phyloP scores from a whole-genome alignment of 2,888 invertebrate species.

The Dasysyrphus albostriatus region DNA sequence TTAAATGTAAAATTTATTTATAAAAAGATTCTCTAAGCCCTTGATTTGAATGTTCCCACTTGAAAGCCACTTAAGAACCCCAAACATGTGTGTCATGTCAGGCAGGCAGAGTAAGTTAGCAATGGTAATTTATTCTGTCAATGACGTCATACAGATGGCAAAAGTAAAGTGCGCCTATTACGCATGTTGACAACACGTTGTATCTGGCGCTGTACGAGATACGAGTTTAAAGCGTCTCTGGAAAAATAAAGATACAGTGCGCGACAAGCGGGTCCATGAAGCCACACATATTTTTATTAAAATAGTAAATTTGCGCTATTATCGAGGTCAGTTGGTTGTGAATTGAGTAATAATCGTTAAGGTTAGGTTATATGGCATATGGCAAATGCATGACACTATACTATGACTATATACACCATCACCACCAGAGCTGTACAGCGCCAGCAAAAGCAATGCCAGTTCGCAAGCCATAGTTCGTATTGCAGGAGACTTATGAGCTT shows the following conservation, averaged over 20 bases:
- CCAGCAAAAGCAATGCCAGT: conserved; percentile 33
- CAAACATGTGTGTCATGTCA: conserved; percentile 52
- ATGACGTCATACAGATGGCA: conserved; percentile 68
- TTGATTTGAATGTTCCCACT: conserved; percentile 40
- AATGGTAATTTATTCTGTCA: conserved; percentile 37
- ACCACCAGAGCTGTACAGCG: conserved; percentile 6
- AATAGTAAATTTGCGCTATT: conserved; percentile 75
- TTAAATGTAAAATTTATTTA: not conserved
- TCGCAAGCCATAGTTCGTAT: conserved; percentile 35
- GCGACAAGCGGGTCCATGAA: conserved; percentile 49
- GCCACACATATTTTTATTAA: conserved; percentile 52
- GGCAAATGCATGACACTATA: conserved; percentile 71
- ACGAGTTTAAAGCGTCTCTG: not conserved
- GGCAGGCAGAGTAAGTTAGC: not conserved
- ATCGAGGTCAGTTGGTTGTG: conserved; percentile 75
- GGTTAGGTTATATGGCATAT: conserved; percentile 74
- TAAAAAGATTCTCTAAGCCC: conserved; percentile 18
- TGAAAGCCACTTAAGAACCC: conserved; percentile 59
- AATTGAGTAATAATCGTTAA: conserved; percentile 76
- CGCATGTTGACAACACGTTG: conserved; percentile 51
- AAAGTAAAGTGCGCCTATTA: conserved; percentile 51
- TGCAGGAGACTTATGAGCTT: conserved; percentile 54
- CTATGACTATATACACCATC: conserved; percentile 19
- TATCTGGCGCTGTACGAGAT: not conserved
- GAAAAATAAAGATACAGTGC: conserved; percentile 15